Base-by-base conservation (phyloP, 2,113 vertebrate species). In the Microtus pennsylvanicus region DNA sequence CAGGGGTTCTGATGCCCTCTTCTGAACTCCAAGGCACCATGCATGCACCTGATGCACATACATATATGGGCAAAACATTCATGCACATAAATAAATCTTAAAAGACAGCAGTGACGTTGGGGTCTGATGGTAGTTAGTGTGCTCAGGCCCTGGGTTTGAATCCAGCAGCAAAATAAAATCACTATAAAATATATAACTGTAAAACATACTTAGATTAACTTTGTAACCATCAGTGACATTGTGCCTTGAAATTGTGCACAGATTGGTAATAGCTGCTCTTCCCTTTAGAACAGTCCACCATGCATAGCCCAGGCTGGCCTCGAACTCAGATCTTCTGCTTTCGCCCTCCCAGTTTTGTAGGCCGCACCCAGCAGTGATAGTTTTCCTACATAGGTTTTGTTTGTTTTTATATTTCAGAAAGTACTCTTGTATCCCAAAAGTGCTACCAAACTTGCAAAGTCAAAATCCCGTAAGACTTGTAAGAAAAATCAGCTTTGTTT, bases 221-320 rank as follows among this genome's bases (percentile, higher is more conserved):
- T 90, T 11, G 21, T 63, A 63, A 61, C 35, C 9, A 81, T 16
- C 69, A 80, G 4, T 89, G 47, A 80, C 8, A 90, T 93, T 94
- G 72, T 95, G 42, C 52, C 90, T 94, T 85, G 42, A 69, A 96
- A 85, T 88, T 75, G 74, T 67, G 42, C 55, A 74, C n/a, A 87
- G 45, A 38, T 58, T 82, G 24, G 30, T 90, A 17, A 65, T 87
- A 80, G 3, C 65, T 87, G 28, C 4, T 47, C 45, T 33, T 22
- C 26, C 26, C 58, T 65, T 65, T 42, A 85, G 9, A 28, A 19
- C 42, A 50, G 24, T 69, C 42, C 30, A 42, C 2, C 55, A 42
- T 63, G 19, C 19, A 6, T 63, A 42, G 58, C 30, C 21, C 21
- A 69, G 24, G 45, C 45, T 69, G 10, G 45, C 61, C 45, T 81